A percentile compares a stretch with the other conserved stretches of the same genome.
phyloP scores from a whole-genome alignment of 2,797 vertebrate genomes.

The Rousettus madagascariensis region DNA sequence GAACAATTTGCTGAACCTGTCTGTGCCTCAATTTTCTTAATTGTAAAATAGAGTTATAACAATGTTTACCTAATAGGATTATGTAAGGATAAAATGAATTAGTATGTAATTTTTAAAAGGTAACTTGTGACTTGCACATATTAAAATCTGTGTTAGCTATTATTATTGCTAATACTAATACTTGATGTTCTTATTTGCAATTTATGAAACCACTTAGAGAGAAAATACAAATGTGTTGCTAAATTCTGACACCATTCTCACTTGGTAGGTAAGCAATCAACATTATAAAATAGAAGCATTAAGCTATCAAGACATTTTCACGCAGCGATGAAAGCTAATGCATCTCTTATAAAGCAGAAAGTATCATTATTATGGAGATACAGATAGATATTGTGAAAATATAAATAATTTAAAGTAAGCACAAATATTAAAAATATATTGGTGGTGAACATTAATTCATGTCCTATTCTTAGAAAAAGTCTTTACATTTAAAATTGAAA shows the following conservation, averaged over 20 bases:
- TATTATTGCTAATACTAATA: slow-evolving; percentile 18
- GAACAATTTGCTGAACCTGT: neutral
- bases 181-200: slow-evolving; percentile 12
- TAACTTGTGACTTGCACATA: neutral
- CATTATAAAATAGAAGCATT: slow-evolving; percentile 44
- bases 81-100: neutral
- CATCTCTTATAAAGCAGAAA: neutral
- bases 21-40: neutral
- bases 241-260: slow-evolving; percentile 55
- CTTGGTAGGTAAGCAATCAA: slow-evolving; percentile 54
- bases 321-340: slow-evolving; percentile 1
- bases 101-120: neutral
- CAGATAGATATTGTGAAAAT: neutral
- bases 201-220: slow-evolving; percentile 32
- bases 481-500: neutral
- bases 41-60: neutral
- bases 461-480: neutral
- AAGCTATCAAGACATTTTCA: neutral
- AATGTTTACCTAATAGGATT: neutral
- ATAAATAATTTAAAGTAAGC: neutral
- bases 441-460: neutral
- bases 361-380: neutral
- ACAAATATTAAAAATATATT: neutral
- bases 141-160: neutral
- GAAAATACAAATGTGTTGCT: slow-evolving; percentile 56